Base-by-base conservation (phyloP, 2,888 invertebrate genomes). In the Drosophila histrio region DNA sequence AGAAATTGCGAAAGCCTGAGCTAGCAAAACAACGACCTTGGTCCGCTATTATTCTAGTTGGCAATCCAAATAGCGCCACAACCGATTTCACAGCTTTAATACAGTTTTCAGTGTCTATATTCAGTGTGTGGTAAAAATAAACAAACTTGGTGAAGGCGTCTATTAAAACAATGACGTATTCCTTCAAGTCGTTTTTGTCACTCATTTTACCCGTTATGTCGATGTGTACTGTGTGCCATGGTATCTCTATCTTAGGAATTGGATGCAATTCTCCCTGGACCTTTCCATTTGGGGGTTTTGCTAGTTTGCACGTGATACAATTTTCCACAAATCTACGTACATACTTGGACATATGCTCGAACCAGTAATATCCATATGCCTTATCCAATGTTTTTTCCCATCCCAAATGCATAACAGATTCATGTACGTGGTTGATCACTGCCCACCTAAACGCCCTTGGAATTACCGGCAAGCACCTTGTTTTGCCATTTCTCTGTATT, bases 11-110 rank as follows among this genome's bases (percentile, higher is more conserved):
- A 13, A 43, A 54, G 8, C 9, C 19, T 34, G 7, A 15, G 15
- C 57, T 47, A 0, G 49, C 44, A 30, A 56, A 50, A 36, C 43
- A n/a, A 22, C 30, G 28, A 21, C 54, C 47, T 34, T 54, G 41
- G 49, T 54, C 28, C 28, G 41, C 43, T 56, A 49, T 41, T 8
- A 49, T 41, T 21, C 46, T 15, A 21, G 19, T 46, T 2, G 56
- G 43, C 4, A 53, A 17, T 9, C 22, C 24, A 46, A 38, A 47
- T 15, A 47, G 9, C 6, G 28, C 26, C 28, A 46, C 28, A 38
- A 19, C 38, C 1, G 46, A 38, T 15, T 30, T 57, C 1, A 57
- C 21, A 11, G 46, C 56, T 30, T 46, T 39, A 11, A 58, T 58
- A 11, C 26, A 56, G 7, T 19, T 36, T 34, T 56, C 34, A 6